Percentiles rank a stretch among this genome's conserved stretches.
phyloP scores from a whole-genome alignment of 2,113 vertebrate genomes.

The Epinephelus fuscoguttatus region DNA sequence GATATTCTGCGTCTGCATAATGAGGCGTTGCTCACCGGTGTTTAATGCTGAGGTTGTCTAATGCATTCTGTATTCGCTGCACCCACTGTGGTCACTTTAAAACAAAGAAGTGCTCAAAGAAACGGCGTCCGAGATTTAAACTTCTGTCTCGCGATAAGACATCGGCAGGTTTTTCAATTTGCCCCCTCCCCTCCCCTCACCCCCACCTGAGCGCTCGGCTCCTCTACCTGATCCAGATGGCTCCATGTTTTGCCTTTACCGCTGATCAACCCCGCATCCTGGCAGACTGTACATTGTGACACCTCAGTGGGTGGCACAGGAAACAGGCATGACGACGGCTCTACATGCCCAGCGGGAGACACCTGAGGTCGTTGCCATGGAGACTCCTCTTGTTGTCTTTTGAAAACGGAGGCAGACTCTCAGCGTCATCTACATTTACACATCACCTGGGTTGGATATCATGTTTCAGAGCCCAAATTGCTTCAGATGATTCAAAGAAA shows the following conservation, averaged over 20 bases:
- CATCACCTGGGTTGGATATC: neutral
- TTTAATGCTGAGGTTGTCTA: slow-evolving; percentile 69
- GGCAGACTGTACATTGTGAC: slow-evolving; percentile 63
- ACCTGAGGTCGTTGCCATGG: slow-evolving; percentile 71
- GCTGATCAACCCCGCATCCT: slow-evolving; percentile 61
- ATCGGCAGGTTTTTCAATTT: slow-evolving; percentile 16
- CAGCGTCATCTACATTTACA: slow-evolving; percentile 19
- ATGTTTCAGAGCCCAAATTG: neutral
- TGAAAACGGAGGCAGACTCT: slow-evolving; percentile 35
- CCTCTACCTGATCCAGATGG: slow-evolving; percentile 72
- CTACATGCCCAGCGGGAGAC: slow-evolving; percentile 73
- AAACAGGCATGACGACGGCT: slow-evolving; percentile 68
- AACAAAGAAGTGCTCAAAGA: slow-evolving; percentile 15
- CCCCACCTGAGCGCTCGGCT: slow-evolving; percentile 26
- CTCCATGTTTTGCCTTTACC: slow-evolving; percentile 32
- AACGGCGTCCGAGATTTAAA: neutral
- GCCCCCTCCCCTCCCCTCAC: neutral
- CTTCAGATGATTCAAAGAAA: slow-evolving; percentile 2
- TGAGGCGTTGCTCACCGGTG: slow-evolving; percentile 51
- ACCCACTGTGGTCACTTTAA: slow-evolving; percentile 17
- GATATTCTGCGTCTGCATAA: slow-evolving; percentile 72
- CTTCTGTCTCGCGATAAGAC: slow-evolving; percentile 8
- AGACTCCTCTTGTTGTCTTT: slow-evolving; percentile 52
- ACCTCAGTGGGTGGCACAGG: slow-evolving; percentile 79
- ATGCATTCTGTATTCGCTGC: slow-evolving; percentile 21